Base-by-base conservation (phyloP, 2,797 vertebrate species). In the Nyctibius grandis region DNA sequence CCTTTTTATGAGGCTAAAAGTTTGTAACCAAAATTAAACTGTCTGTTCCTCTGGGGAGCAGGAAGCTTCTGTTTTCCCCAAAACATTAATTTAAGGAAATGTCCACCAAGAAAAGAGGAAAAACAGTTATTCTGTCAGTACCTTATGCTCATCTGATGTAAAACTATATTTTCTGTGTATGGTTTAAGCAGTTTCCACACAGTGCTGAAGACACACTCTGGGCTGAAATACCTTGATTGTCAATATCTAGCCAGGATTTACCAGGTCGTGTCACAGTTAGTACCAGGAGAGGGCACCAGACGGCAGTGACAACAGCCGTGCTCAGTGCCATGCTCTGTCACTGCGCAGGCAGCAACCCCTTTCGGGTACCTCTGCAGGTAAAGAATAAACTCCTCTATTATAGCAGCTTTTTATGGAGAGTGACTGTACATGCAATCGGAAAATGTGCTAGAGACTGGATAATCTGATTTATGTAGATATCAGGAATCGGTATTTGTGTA, bases 261-360 rank as follows among this genome's bases (percentile, higher is more conserved):
- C 2, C 29, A 1, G 15, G 11, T 33, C 1, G 4, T n/a, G 67
- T 47, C 36, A 31, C 67, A 19, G 16, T 0, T 25, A 5, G 14
- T 47, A 69, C 96, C 96, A 77, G 95, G 85, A 96, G 97, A 95
- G 89, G 97, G 96, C 96, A 91, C 61, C 93, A 96, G 80, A 75
- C 31, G 59, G 77, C 91, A 91, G 61, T 4, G 79, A 25, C 85
- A 89, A 11, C 6, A 19, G 3, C 45, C 19, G 12, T 38, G 53
- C 50, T 47, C 26, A 0, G 16, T 6, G 45, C 51, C 13, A 5
- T 1, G 31, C 34, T 12, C 14, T 53, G 57, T 6, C 60, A 1
- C 68, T 28, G 67, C 59, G 4, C 31, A 20, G 42, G 42, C 54
- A 36, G 26, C 59, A 40, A 6, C 11, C 17, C 2, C 22, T 36